phyloP scores from a whole-genome alignment of 2,888 invertebrate species.

The Nysson spinosus region DNA sequence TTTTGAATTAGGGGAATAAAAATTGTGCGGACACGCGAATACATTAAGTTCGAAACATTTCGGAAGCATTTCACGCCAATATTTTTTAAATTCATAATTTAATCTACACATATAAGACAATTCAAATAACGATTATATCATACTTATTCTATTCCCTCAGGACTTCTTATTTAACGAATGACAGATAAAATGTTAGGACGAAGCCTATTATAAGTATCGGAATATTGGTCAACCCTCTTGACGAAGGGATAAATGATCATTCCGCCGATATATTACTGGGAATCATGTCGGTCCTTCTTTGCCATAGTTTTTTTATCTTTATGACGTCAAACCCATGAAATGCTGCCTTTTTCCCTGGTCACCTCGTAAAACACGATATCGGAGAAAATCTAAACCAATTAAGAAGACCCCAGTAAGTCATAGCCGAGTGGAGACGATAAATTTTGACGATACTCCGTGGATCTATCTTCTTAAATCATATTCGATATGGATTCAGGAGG shows the following conservation, averaged over 20 bases:
- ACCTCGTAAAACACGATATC: constrained; percentile 44
- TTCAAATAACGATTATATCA: too few relatives aligned
- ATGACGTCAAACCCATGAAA: constrained; percentile 17
- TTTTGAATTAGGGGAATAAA: too few relatives aligned
- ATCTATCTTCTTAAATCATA: constrained; percentile 57
- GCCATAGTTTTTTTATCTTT: constrained; percentile 46
- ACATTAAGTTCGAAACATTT: too few relatives aligned
- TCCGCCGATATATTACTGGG: too few relatives aligned
- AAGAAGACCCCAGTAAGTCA: constrained; percentile 19
- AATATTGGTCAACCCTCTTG: too few relatives aligned
- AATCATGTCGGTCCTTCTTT: neutral
- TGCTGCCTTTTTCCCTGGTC: constrained; percentile 21
- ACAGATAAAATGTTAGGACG: too few relatives aligned
- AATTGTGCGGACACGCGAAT: too few relatives aligned
- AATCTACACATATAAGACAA: too few relatives aligned
- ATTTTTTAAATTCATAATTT: too few relatives aligned
- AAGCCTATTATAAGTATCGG: too few relatives aligned
- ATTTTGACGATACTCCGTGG: constrained; percentile 23
- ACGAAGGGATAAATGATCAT: too few relatives aligned
- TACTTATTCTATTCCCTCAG: constrained; percentile 32
- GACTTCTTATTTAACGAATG: constrained; percentile 44
- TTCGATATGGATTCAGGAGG: constrained; percentile 34
- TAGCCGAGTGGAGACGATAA: constrained; percentile 18
- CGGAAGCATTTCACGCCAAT: too few relatives aligned
- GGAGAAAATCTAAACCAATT: constrained; percentile 53